These are phyloP conservation scores for Xenopus petersii DNA, from an alignment of 2,797 vertebrate genomes.

Conservation along the genomic window DNA sequence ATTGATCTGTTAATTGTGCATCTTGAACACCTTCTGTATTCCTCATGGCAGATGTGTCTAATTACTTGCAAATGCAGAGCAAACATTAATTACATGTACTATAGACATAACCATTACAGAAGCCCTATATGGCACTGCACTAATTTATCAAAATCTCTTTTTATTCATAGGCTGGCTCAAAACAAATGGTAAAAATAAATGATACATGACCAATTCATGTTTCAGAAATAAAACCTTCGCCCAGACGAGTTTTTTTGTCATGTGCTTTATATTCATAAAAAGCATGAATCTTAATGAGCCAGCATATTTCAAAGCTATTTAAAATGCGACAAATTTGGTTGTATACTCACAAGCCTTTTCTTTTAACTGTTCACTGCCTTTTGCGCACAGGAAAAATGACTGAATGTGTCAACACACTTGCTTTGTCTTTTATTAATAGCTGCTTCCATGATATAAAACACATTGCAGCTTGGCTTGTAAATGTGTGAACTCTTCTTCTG, in stretches of 20 bases:
- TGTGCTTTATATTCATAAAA: conserved; percentile 60
- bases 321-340: not conserved
- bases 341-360: no score
- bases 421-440: no score
- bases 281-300: conserved; percentile 17
- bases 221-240: not conserved
- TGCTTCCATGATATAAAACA: no score
- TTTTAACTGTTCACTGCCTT: no score
- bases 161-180: conserved; percentile 32
- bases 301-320: no score
- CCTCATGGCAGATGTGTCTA: conserved; percentile 38
- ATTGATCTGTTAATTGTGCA: conserved; percentile 32
- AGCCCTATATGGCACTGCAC: conserved; percentile 31
- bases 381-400: no score
- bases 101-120: conserved; percentile 55
- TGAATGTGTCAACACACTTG: no score
- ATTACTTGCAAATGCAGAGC: conserved; percentile 50
- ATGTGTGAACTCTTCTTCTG: no score
- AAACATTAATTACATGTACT: conserved; percentile 55
- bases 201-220: not conserved
- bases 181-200: conserved; percentile 14
- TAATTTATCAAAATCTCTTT: conserved; percentile 55
- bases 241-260: not conserved
- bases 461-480: no score
- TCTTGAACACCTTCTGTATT: conserved; percentile 37